Percentiles rank a stretch among this genome's conserved stretches.
These are phyloP conservation scores for Scalopus aquaticus DNA, from an alignment of 2,113 vertebrate species.

Conservation along the genomic window DNA sequence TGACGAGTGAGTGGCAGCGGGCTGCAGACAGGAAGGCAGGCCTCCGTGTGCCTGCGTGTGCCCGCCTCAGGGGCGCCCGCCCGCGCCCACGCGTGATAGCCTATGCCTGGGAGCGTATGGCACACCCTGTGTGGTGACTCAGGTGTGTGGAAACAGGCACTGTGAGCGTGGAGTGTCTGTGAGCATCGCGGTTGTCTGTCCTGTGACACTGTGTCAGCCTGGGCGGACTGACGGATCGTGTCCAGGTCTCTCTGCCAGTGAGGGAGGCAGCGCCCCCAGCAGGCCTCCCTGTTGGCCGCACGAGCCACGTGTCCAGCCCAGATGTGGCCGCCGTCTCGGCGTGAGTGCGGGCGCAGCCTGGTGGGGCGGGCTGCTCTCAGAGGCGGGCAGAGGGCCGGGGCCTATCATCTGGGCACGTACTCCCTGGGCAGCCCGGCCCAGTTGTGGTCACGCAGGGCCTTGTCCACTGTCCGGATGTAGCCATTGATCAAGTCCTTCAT, in stretches of 20 bases:
- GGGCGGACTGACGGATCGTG: neutral
- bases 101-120: neutral
- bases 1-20: neutral
- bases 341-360: accelerated
- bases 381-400: accelerated
- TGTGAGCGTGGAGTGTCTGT: neutral
- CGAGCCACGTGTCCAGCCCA: neutral
- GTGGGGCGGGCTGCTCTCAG: neutral
- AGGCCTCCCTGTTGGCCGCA: neutral
- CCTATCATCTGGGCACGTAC: conserved; percentile 91
- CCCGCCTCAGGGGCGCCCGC: neutral
- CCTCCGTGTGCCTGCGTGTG: neutral
- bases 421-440: conserved; percentile 89
- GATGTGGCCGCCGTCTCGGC: neutral
- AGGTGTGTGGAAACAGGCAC: neutral
- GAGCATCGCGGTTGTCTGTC: neutral
- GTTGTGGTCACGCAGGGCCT: conserved; percentile 88
- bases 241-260: neutral
- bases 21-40: conserved; percentile 8
- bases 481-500: conserved; percentile 90
- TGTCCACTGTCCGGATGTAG: conserved; percentile 90
- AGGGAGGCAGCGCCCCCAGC: accelerated
- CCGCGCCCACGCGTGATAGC: neutral
- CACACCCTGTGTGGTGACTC: neutral
- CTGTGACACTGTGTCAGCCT: neutral